These are phyloP conservation scores for Hemistola chrysoprasaria DNA, from an alignment of 2,888 invertebrate genomes.

Conservation along the genomic window DNA sequence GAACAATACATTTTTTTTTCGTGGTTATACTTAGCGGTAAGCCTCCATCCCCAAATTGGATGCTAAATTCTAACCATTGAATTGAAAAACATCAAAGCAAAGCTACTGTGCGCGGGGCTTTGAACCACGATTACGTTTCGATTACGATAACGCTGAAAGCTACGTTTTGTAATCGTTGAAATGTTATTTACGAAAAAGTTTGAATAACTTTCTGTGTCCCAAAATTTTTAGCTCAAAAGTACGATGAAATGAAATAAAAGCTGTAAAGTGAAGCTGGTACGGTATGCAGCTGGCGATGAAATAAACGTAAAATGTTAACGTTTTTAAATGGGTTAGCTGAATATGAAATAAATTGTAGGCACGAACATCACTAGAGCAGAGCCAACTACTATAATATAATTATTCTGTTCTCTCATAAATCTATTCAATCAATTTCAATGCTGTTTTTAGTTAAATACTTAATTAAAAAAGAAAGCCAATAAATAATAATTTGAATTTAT, in stretches of 20 bases:
- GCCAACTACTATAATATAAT: no score
- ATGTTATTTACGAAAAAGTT: conserved; percentile 3
- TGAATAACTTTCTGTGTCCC: not conserved
- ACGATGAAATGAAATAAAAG: conserved; percentile 9
- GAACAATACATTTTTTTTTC: conserved; percentile 7
- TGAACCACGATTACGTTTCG: conserved; percentile 13
- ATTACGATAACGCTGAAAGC: conserved; percentile 7
- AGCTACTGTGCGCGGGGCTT: conserved; percentile 9
- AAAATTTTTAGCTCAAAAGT: conserved; percentile 3
- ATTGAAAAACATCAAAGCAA: conserved; percentile 29
- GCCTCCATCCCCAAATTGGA: conserved; percentile 26
- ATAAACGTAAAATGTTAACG: conserved; percentile 7
- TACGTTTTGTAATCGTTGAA: no score
- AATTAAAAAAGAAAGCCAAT: no score
- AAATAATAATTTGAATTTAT: no score
- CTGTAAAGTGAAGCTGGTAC: not conserved
- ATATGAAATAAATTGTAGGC: no score
- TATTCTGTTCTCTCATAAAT: no score
- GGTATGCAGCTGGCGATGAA: conserved; percentile 5
- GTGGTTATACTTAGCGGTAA: conserved; percentile 20
- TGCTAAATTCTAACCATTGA: conserved; percentile 27
- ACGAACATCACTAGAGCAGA: no score
- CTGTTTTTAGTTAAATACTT: no score
- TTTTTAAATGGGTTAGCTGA: not conserved
- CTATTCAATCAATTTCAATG: no score